phyloP scores from a whole-genome alignment of 2,797 vertebrate species.

The Neoniphon sammara region DNA sequence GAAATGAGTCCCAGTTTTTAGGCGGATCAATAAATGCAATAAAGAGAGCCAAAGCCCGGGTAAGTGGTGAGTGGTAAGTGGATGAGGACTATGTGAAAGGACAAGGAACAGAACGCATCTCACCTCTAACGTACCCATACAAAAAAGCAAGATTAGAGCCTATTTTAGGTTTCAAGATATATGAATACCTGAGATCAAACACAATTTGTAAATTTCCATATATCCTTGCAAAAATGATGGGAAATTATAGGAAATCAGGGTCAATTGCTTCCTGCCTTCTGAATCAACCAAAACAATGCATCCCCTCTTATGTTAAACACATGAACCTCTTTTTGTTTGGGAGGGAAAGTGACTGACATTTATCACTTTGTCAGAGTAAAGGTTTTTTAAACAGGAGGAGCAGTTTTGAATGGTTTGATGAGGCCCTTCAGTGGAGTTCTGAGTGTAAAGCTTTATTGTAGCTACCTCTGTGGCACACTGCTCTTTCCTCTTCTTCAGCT shows the following conservation, averaged over 20 bases:
- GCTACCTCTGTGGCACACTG: constrained; percentile 88
- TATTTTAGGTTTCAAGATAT: background rate
- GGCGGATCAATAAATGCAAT: constrained; percentile 36
- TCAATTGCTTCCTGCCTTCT: background rate
- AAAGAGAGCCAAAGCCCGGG: constrained; percentile 28
- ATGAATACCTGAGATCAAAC: background rate
- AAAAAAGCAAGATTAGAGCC: background rate
- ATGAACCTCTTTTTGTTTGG: too few relatives aligned
- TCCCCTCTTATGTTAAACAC: background rate
- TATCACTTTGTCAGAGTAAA: constrained; percentile 11
- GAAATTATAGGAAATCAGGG: too few relatives aligned
- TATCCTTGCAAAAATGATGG: background rate
- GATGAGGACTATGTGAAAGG: constrained; percentile 17
- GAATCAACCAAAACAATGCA: background rate
- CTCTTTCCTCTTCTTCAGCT: constrained; percentile 89
- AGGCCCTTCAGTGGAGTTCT: background rate
- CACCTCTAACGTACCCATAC: background rate
- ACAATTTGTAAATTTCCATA: background rate
- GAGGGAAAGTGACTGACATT: too few relatives aligned
- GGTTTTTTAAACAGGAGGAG: too few relatives aligned
- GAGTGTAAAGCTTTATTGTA: background rate
- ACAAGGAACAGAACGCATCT: background rate
- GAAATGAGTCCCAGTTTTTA: constrained; percentile 35
- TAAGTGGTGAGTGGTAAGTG: constrained; percentile 12
- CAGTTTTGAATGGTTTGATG: background rate